Evolutionary conservation across 2,113 vertebrate genomes (phyloP), one percentile per base, ranked within the genome.

Genomic region (Tympanuchus pallidicinctus): DNA sequence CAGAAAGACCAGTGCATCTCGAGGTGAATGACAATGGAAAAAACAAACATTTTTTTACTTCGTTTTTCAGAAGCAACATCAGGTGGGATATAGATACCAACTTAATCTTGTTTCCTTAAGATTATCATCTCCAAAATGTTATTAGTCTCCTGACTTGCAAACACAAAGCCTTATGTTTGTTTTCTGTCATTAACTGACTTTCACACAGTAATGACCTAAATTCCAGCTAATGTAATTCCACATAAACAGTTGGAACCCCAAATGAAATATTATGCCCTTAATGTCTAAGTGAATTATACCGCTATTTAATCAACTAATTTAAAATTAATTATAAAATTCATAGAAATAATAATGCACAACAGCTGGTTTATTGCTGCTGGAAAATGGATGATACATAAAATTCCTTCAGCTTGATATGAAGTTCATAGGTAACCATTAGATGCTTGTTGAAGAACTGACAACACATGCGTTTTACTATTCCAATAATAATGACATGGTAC

Each of bases 251-350:
- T 89, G 82, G 80, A 93, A 88, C 45, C 61, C 80, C 76, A 92
- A 96, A 76, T 43, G 89, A 90, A 91, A 67, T 34, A 83, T 83
- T 91, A 60, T 82, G 43, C 32, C 64, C 88, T 92, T 73, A 93
- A 73, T 43, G 59, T 74, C 63, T 32, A 76, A 85, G 54, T 90
- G 83, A 92, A 79, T 93, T 89, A 67, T 57, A 56, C 65, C 43
- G 65, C 66, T 88, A 60, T 93, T 95, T 87, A 78, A 66, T 93
- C 72, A 95, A 59, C 59, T 85, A 59, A 82, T 95, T 93, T 86
- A 47, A 86, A 93, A 88, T 88, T 70, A 94, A 82, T 56, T 81
- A 72, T 76, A 64, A 84, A 78, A 96, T 94, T 95, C 69, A 90
- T 82, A 27, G 70, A 77, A 69, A 40, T 82, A 82, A 82, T 94